Evolutionary conservation across 2,797 vertebrate species (phyloP).

Genomic region (Podarcis siculus): DNA sequence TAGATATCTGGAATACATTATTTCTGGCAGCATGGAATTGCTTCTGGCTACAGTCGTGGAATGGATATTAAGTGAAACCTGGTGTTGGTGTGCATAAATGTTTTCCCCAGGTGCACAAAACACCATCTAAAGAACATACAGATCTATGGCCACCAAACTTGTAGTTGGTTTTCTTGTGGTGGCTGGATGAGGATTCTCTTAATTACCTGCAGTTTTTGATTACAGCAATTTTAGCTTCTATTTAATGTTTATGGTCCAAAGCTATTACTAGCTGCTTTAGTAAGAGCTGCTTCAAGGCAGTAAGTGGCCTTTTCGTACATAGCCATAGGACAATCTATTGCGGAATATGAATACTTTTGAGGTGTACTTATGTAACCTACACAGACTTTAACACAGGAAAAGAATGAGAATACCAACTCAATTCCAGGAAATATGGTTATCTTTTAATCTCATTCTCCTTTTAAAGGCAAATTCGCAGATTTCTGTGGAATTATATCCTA

Average conservation of each 20-base stretch:
- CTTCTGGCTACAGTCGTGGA: slow-evolving; percentile 57
- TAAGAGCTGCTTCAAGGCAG: slow-evolving; percentile 7
- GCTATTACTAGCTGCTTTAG: slow-evolving; percentile 10
- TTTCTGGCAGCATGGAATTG: slow-evolving; percentile 49
- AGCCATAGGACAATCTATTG: not conserved
- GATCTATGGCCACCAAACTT: slow-evolving; percentile 47
- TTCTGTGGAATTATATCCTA: not conserved
- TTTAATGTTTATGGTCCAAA: slow-evolving; percentile 38
- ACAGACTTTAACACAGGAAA: not conserved
- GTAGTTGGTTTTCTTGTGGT: slow-evolving; percentile 25
- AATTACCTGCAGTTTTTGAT: not conserved
- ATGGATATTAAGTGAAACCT: slow-evolving; percentile 61
- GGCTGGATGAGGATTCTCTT: slow-evolving; percentile 17
- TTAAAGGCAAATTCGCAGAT: not conserved
- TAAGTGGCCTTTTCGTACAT: not conserved
- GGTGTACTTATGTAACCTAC: not conserved
- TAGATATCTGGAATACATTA: slow-evolving; percentile 64
- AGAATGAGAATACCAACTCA: not conserved
- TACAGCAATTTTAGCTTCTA: slow-evolving; percentile 13
- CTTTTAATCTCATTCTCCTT: not conserved
- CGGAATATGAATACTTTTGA: not conserved
- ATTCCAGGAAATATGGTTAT: not conserved
- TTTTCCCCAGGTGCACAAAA: slow-evolving; percentile 68
- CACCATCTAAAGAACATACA: slow-evolving; percentile 51
- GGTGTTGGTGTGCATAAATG: slow-evolving; percentile 53